A percentile compares a stretch with the other conserved stretches of the same genome.
Conservation (phyloP, 2,113 vertebrate genomes). For the Sarotherodon lohbergeri region DNA sequence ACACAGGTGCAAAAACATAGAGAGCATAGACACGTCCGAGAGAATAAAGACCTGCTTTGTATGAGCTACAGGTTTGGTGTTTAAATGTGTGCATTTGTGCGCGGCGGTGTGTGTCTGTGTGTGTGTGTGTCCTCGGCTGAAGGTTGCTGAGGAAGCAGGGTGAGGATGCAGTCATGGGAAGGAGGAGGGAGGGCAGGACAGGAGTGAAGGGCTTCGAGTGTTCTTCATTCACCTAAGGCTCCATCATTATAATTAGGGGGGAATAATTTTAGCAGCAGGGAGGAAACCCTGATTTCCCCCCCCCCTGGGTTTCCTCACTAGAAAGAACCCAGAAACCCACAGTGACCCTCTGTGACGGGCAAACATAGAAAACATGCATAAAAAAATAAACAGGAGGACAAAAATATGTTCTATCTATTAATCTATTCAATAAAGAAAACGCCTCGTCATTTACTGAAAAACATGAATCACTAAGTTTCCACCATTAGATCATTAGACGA, state of each 20-base stretch:
- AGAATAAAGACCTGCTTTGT: slow-evolving; percentile 74
- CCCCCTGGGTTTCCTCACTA: slow-evolving; percentile 33
- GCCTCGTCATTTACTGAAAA: background rate
- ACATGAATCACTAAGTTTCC: slow-evolving; percentile 27
- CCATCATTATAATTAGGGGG: slow-evolving; percentile 55
- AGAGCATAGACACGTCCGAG: slow-evolving; percentile 45
- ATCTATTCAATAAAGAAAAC: background rate
- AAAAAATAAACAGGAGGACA: background rate
- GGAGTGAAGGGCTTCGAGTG: slow-evolving; percentile 57
- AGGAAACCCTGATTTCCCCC: slow-evolving; percentile 47
- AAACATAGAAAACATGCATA: background rate
- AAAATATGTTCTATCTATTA: background rate
- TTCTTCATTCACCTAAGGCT: slow-evolving; percentile 59
- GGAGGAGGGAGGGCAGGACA: slow-evolving; percentile 32
- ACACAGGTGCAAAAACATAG: slow-evolving; percentile 72
- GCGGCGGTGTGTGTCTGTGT: background rate
- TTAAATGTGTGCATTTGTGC: slow-evolving; percentile 55
- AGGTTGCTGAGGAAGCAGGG: slow-evolving; percentile 68
- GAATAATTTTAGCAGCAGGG: slow-evolving; percentile 58
- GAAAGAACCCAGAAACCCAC: slow-evolving; percentile 13
- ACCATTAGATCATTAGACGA: slow-evolving; percentile 15
- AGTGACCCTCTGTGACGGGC: slow-evolving; percentile 23
- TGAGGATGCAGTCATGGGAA: slow-evolving; percentile 60
- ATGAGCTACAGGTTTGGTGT: slow-evolving; percentile 55
- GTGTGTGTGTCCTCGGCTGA: slow-evolving; percentile 48